These are phyloP conservation scores for Nibea albiflora DNA, from an alignment of 2,113 vertebrate species.

Conservation along the genomic window DNA sequence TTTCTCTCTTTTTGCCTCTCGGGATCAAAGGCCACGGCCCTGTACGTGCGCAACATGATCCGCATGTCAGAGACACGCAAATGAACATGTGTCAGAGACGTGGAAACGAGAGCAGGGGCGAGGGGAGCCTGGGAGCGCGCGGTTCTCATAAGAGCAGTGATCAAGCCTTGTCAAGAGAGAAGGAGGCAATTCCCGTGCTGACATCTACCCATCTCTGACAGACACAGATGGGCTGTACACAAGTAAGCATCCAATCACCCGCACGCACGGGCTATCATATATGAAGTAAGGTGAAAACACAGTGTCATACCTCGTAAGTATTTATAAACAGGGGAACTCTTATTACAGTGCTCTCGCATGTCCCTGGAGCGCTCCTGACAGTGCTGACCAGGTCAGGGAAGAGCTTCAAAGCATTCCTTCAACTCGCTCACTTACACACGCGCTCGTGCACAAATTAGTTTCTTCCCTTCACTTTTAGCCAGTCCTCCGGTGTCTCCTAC, in stretches of 20 bases:
- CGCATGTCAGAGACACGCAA: constrained; percentile 80
- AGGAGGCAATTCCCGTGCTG: constrained; percentile 59
- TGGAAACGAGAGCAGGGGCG: constrained; percentile 70
- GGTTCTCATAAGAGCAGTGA: constrained; percentile 79
- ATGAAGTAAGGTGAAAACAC: constrained; percentile 34
- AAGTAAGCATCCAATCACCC: constrained; percentile 38
- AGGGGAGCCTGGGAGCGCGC: constrained; percentile 68
- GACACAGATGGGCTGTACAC: constrained; percentile 49
- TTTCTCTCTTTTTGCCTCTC: constrained; percentile 64
- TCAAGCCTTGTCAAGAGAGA: constrained; percentile 78
- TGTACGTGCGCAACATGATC: constrained; percentile 69
- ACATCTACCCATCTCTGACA: constrained; percentile 66
- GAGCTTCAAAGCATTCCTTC: constrained; percentile 55
- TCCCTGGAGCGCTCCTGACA: constrained; percentile 22
- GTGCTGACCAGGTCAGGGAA: constrained; percentile 46
- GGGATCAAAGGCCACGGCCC: constrained; percentile 78
- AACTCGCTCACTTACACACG: background rate
- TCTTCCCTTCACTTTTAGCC: constrained; percentile 16
- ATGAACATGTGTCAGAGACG: constrained; percentile 81
- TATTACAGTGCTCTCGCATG: constrained; percentile 29
- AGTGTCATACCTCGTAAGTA: constrained; percentile 35
- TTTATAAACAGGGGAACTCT: constrained; percentile 30
- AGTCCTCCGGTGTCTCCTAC: constrained; percentile 14
- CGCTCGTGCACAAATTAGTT: constrained; percentile 5
- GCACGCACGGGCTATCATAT: constrained; percentile 1